Percentiles rank a stretch among this genome's conserved stretches.
Conservation (phyloP, 2,797 vertebrate genomes). For the Sebastes dallii region DNA sequence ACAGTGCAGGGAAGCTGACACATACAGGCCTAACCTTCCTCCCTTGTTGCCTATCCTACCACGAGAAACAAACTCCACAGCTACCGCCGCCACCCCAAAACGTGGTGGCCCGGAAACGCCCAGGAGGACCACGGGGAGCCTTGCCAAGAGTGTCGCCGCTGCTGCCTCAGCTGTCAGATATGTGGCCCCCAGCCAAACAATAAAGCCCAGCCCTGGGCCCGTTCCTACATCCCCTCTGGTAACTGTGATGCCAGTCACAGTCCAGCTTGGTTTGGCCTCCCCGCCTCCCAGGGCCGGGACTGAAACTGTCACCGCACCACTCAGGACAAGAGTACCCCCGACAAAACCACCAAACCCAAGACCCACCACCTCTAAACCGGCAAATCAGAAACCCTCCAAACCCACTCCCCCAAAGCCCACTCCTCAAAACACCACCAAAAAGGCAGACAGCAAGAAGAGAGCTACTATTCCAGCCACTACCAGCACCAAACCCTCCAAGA, state of each 20-base stretch:
- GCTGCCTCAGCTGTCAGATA: constrained; percentile 77
- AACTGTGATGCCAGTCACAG: constrained; percentile 61
- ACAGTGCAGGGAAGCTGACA: constrained; percentile 95
- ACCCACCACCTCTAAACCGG: constrained; percentile 26
- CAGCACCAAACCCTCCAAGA: constrained; percentile 72
- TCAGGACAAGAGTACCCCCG: constrained; percentile 62
- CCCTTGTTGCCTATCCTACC: constrained; percentile 85
- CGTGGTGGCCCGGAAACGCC: constrained; percentile 51
- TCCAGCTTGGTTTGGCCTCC: constrained; percentile 55
- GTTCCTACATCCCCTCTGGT: constrained; percentile 42
- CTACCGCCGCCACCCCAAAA: constrained; percentile 63
- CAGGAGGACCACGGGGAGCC: constrained; percentile 72
- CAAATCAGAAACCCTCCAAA: constrained; percentile 57
- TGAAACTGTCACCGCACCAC: constrained; percentile 74
- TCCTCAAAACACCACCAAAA: constrained; percentile 52
- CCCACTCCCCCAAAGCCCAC: constrained; percentile 59
- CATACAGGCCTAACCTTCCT: constrained; percentile 86
- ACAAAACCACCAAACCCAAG: constrained; percentile 56
- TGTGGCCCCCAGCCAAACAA: constrained; percentile 60
- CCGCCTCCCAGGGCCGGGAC: constrained; percentile 58
- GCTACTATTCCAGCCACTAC: constrained; percentile 58
- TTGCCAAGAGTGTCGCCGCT: constrained; percentile 73
- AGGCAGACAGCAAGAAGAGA: constrained; percentile 71
- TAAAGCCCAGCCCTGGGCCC: constrained; percentile 55
- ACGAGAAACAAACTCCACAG: constrained; percentile 75